Conservation (phyloP, 2,113 vertebrate genomes). For the Syngnathoides biaculeatus region DNA sequence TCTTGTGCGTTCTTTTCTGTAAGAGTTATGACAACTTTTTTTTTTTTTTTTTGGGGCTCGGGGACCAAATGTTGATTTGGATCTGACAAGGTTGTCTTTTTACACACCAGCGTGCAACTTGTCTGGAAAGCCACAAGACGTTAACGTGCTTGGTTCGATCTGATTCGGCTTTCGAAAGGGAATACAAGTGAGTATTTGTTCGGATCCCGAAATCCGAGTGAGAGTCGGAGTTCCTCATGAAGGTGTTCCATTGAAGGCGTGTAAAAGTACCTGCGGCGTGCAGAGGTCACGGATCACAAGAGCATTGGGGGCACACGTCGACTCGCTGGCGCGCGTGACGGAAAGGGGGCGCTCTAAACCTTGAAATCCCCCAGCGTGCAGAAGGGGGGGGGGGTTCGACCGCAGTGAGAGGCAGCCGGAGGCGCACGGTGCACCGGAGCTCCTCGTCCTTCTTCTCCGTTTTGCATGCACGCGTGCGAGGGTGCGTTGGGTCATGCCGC, state of each 20-base stretch:
- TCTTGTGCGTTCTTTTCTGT: not conserved
- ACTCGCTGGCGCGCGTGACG: slow-evolving; percentile 29
- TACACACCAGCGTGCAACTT: not conserved
- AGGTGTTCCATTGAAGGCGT: not conserved
- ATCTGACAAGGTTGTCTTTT: not conserved
- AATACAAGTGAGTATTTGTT: not conserved
- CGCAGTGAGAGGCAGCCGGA: slow-evolving; percentile 49
- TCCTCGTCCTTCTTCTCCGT: slow-evolving; percentile 10
- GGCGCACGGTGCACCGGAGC: slow-evolving; percentile 38
- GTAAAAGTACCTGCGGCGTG: not conserved
- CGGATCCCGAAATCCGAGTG: not conserved
- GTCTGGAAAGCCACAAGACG: not conserved
- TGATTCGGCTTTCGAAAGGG: not conserved
- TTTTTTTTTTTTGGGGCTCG: too few relatives aligned
- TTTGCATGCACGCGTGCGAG: not conserved
- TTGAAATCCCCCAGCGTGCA: slow-evolving; percentile 51
- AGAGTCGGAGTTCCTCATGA: not conserved
- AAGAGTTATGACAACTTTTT: not conserved
- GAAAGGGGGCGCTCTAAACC: slow-evolving; percentile 69
- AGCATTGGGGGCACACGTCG: not conserved
- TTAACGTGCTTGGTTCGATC: not conserved
- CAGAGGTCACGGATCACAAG: not conserved
- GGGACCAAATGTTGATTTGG: not conserved
- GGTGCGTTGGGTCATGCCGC: not conserved
- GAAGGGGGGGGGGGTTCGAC: slow-evolving; percentile 22